Base-by-base conservation (phyloP, 2,797 vertebrate genomes). In the Saxicola maurus region DNA sequence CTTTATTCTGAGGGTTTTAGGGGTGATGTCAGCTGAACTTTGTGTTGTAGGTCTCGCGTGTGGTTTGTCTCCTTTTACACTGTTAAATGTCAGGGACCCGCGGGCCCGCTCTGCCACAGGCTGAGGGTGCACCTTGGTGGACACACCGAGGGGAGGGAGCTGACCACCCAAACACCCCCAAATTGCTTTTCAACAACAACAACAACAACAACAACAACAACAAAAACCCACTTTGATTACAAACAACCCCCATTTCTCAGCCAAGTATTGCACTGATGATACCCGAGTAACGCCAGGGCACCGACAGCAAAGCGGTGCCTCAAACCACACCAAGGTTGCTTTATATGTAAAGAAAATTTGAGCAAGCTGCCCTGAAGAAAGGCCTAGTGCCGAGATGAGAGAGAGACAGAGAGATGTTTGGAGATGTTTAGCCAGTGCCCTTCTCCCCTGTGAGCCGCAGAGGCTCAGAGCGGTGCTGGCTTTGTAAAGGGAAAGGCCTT, bases 401-500 rank as follows among this genome's bases (percentile, higher is more conserved):
- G 89, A 97, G 95, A 96, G 93, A 96, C 90, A 97, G 97, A 97
- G 68, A 96, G 95, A 97, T 97, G 97, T 97, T 96, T 97, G 97
- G 97, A 98, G 97, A 97, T 98, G 97, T 97, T 96, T 98, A 98
- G 98, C 97, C 98, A 98, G 98, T 98, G 98, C 97, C 98, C 98
- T 99, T 98, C 98, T 97, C 98, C 98, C 98, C 98, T 97, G 98
- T 97, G 98, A 98, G 98, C 98, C 98, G 98, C 98, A 98, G 98
- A 98, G 98, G 98, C 98, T 98, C 98, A 98, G 98, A 98, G 98
- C 97, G 97, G 98, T 98, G 98, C 98, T 99, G 98, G 98, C 98
- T 98, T 98, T 98, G 97, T 98, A 99, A 99, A 98, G 98, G 98
- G 98, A 99, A 98, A 98, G 98, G 98, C 98, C 98, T 99, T 99